phyloP scores from a whole-genome alignment of 2,888 invertebrate species.

The Drosophila nr. perissopoda region DNA sequence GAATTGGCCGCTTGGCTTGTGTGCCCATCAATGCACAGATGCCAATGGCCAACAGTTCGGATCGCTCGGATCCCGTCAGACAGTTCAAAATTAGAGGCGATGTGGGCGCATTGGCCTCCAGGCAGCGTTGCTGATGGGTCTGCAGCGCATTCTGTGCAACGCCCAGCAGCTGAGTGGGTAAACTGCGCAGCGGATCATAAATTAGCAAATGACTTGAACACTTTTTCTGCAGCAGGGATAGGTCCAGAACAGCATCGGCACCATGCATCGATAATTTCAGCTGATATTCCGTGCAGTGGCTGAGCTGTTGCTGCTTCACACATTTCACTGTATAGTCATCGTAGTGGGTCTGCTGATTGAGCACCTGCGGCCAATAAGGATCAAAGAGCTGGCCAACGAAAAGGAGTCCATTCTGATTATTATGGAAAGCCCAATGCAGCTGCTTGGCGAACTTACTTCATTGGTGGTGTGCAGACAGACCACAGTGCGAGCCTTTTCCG shows the following conservation, averaged over 20 bases:
- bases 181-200: slow-evolving; percentile 58
- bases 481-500: slow-evolving; percentile 92
- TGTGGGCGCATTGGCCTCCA: slow-evolving; percentile 76
- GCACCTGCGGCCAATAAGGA: slow-evolving; percentile 83
- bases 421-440: not conserved
- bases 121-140: slow-evolving; percentile 82
- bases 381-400: slow-evolving; percentile 81
- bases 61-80: slow-evolving; percentile 84
- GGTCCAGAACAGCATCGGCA: slow-evolving; percentile 83
- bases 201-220: not conserved
- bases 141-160: slow-evolving; percentile 83
- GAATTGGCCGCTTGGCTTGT: slow-evolving; percentile 82
- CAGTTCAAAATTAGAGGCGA: slow-evolving; percentile 84
- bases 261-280: slow-evolving; percentile 83
- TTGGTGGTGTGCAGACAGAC: slow-evolving; percentile 91
- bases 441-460: slow-evolving; percentile 87
- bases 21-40: slow-evolving; percentile 83
- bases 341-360: slow-evolving; percentile 81
- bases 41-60: slow-evolving; percentile 83
- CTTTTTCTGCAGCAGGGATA: slow-evolving; percentile 81
- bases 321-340: slow-evolving; percentile 83
- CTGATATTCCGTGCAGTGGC: slow-evolving; percentile 83
- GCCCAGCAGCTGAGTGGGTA: slow-evolving; percentile 82
- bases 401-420: not conserved
- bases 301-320: slow-evolving; percentile 79